Conservation (phyloP, 2,797 vertebrate genomes). For the Phyllotis vaccarum region DNA sequence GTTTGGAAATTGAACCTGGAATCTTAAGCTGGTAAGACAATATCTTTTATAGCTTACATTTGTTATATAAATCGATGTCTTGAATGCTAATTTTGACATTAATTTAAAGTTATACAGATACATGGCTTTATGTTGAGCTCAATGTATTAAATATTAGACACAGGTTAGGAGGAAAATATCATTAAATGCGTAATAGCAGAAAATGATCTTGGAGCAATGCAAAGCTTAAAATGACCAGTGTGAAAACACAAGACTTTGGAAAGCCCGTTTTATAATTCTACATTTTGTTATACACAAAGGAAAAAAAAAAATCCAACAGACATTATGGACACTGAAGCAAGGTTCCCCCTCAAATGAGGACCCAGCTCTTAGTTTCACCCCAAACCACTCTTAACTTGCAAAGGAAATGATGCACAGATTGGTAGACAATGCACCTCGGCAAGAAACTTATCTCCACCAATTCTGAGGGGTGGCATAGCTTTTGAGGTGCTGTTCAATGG, state of each 20-base stretch:
- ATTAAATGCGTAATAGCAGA: not conserved
- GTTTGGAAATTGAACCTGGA: not conserved
- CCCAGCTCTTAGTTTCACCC: slow-evolving; percentile 34
- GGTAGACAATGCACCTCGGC: slow-evolving; percentile 57
- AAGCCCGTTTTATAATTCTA: slow-evolving; percentile 3
- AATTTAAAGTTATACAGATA: not conserved
- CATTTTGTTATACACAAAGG: not conserved
- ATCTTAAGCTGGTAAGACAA: not conserved
- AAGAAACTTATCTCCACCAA: slow-evolving; percentile 66
- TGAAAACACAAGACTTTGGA: not conserved
- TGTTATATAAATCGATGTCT: not conserved
- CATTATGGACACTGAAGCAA: not conserved
- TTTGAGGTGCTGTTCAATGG: slow-evolving; percentile 74
- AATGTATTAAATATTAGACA: not conserved
- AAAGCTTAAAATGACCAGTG: not conserved
- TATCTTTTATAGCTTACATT: not conserved
- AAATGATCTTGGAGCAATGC: not conserved
- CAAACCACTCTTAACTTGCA: slow-evolving; percentile 62
- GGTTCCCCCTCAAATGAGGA: slow-evolving; percentile 63
- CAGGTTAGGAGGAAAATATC: not conserved
- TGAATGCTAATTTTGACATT: not conserved
- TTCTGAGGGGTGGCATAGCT: slow-evolving; percentile 73
- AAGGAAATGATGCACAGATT: slow-evolving; percentile 73
- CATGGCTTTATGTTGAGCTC: not conserved
- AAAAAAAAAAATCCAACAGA: not conserved